Conservation (phyloP, 2,888 invertebrate species). For the Clivina fossor region DNA sequence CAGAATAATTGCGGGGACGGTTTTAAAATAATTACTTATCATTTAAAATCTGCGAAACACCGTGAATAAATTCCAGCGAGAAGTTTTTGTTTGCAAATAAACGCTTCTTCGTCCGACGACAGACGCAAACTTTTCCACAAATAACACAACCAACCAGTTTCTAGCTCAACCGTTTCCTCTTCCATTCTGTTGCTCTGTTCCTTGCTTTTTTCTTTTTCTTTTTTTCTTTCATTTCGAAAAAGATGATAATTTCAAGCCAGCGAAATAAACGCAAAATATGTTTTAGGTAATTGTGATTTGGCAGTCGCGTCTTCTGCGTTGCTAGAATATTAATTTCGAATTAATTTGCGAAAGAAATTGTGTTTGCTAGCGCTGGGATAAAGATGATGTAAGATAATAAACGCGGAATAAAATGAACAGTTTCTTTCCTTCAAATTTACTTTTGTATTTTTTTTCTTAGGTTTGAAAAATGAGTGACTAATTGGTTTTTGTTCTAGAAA, state of each 20-base stretch:
- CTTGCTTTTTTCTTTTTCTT: constrained; percentile 23
- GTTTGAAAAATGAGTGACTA: too few species aligned
- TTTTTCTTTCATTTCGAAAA: constrained; percentile 26
- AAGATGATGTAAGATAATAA: not conserved
- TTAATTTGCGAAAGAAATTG: constrained; percentile 30
- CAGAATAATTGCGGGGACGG: constrained; percentile 33
- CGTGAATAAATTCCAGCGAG: constrained; percentile 46
- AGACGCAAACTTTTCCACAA: too few species aligned
- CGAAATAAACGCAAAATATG: constrained; percentile 32
- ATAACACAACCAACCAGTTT: too few species aligned
- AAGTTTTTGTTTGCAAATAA: constrained; percentile 32
- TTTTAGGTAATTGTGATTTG: constrained; percentile 33
- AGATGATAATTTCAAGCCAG: constrained; percentile 31
- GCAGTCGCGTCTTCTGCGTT: constrained; percentile 25
- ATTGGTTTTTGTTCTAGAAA: too few species aligned
- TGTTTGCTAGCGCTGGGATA: constrained; percentile 11
- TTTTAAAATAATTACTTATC: constrained; percentile 49
- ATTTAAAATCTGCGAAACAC: constrained; percentile 46
- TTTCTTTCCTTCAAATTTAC: too few species aligned
- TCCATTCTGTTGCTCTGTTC: too few species aligned
- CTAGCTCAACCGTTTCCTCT: too few species aligned
- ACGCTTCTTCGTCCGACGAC: too few species aligned
- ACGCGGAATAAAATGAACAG: not conserved
- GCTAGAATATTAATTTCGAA: constrained; percentile 32
- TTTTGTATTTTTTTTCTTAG: too few species aligned